Base-by-base conservation (phyloP, 2,113 vertebrate species). In the Axis porcinus region DNA sequence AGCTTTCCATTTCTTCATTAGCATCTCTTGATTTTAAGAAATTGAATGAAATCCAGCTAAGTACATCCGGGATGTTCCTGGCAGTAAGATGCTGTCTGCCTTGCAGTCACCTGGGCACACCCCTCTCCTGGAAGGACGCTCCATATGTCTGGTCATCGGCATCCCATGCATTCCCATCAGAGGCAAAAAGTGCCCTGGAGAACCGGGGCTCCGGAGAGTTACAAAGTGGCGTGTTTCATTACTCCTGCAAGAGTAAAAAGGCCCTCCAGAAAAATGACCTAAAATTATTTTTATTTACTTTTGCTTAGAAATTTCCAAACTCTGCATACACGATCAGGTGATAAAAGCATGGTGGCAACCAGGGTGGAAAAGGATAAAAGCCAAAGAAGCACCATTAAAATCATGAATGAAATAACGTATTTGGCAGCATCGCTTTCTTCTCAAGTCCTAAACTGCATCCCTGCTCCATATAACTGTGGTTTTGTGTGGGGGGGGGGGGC, bases 161-260 rank as follows among this genome's bases (percentile, higher is more conserved):
- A 9, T 28, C 83, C 40, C 17, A 7, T 2, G 1, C 93, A 57
- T 81, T 50, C 9, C 54, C 0, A 2, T 25, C 23, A 17, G 11
- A 4, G 1, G 19, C 23, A 7, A 10, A 3, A 25, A 3, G 7
- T n/a, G 15, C 50, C 7, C 1, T 27, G 6, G 11, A n/a, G 45
- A 21, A 0, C 6, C 5, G 0, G 1, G 2, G 17, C n/a, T 57
- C 40, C 0, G 6, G 43, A 23, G 27, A 27, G 4, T 1, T 2
- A 1, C 2, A 2, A 1, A 12, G 19, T 0, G 28, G 21, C 3
- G 2, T 2, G 1, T 25, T 36, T 17, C 54, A 40, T 3, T 12
- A 12, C 2, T 28, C 5, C 36, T 10, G 0, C 15, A 28, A 17
- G 74, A 47, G 43, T 3, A 8, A 25, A 30, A 2, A 21, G 28